Percentiles rank a stretch among this genome's conserved stretches.
These are phyloP conservation scores for Neodontobutis hainanensis DNA, from an alignment of 2,113 vertebrate species.

Conservation along the genomic window DNA sequence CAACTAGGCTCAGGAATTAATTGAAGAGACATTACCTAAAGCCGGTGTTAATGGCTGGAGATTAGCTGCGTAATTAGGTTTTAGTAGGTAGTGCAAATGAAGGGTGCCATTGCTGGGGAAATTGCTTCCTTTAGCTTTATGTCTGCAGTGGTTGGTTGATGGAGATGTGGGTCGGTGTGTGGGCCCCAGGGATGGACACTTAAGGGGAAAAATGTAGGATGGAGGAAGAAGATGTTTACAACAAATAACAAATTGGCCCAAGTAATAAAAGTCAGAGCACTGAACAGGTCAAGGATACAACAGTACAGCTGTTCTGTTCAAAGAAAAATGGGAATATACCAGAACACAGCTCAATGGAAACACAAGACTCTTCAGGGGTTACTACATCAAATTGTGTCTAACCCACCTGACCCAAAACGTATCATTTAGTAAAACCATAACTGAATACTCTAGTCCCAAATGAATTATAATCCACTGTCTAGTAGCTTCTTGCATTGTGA, in stretches of 20 bases:
- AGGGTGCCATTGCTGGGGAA: constrained; percentile 22
- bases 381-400: too few relatives aligned
- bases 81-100: constrained; percentile 9
- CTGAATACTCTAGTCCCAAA: too few relatives aligned
- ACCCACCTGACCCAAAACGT: too few relatives aligned
- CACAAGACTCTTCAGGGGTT: too few relatives aligned
- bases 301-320: too few relatives aligned
- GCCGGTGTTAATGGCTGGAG: constrained; percentile 13
- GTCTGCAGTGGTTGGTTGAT: neutral
- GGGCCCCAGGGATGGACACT: neutral
- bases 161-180: neutral
- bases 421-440: too few relatives aligned
- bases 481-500: neutral
- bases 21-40: constrained; percentile 10
- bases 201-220: neutral
- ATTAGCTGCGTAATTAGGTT: constrained; percentile 21
- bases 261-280: too few relatives aligned
- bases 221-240: neutral
- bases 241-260: neutral
- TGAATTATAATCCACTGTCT: neutral
- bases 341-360: too few relatives aligned
- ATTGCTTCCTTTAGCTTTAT: constrained; percentile 3
- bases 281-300: too few relatives aligned
- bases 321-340: too few relatives aligned
- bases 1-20: neutral